These are phyloP conservation scores for Conus canariensis DNA, from an alignment of 2,888 invertebrate species.

Conservation along the genomic window DNA sequence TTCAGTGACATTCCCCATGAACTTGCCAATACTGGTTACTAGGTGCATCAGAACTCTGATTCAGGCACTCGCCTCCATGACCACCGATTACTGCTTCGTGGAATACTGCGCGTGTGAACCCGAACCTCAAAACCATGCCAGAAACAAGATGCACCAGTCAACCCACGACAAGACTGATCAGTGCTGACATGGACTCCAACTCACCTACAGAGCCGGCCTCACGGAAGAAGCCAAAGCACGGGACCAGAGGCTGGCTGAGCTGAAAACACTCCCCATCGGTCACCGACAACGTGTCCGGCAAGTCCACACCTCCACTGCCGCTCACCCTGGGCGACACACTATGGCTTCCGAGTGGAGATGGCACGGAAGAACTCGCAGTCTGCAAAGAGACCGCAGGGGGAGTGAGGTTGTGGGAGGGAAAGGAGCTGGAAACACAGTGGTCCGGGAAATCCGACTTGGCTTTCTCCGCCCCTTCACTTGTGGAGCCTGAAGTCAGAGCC, in stretches of 20 bases:
- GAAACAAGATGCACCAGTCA: too few relatives aligned
- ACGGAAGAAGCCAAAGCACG: constrained; percentile 44
- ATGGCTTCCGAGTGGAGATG: not conserved
- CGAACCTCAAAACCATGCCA: too few relatives aligned
- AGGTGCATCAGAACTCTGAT: too few relatives aligned
- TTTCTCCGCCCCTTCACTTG: not conserved
- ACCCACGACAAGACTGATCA: too few relatives aligned
- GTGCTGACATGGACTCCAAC: not conserved
- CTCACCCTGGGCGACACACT: not conserved
- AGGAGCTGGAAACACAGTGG: not conserved
- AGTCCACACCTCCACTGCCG: not conserved
- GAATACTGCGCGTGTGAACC: too few relatives aligned
- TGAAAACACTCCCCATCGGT: constrained; percentile 32
- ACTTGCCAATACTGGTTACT: too few relatives aligned
- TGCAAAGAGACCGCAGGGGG: not conserved
- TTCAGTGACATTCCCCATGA: too few relatives aligned
- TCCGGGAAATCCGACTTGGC: not conserved
- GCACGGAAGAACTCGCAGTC: not conserved
- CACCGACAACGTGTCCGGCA: constrained; percentile 34
- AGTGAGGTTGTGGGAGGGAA: not conserved
- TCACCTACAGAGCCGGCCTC: constrained; percentile 36
- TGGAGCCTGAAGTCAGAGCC: not conserved
- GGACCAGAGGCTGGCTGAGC: constrained; percentile 25
- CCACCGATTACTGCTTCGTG: too few relatives aligned
- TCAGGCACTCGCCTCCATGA: too few relatives aligned